phyloP scores from a whole-genome alignment of 1,140 invertebrate genomes.

The Rhyacophila brunnea region DNA sequence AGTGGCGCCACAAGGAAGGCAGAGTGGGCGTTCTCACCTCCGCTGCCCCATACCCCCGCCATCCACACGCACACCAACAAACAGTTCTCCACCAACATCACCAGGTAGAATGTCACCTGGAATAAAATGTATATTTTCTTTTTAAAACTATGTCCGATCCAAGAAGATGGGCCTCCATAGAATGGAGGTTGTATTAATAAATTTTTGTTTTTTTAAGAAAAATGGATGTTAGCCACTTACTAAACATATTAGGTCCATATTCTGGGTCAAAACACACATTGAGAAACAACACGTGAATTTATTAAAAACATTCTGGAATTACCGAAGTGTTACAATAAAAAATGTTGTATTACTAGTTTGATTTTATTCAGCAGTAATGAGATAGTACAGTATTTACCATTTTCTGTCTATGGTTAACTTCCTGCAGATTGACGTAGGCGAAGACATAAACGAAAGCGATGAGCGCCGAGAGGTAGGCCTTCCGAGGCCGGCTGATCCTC shows the following conservation, averaged over 20 bases:
- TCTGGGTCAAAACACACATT: no score
- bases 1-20: constrained; percentile 41
- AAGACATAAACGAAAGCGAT: constrained; percentile 87
- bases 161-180: no score
- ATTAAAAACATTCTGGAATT: not conserved
- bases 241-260: no score
- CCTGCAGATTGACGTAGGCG: constrained; percentile 86
- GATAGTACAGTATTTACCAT: constrained; percentile 59
- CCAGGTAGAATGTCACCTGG: constrained; percentile 81
- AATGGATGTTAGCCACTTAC: no score
- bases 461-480: constrained; percentile 67
- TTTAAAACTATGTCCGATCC: no score
- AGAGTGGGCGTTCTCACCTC: constrained; percentile 38
- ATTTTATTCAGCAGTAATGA: no score
- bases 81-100: constrained; percentile 87
- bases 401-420: constrained; percentile 75
- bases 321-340: no score
- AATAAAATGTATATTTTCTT: no score
- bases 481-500: constrained; percentile 64
- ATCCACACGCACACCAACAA: constrained; percentile 71
- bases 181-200: no score
- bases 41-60: constrained; percentile 55
- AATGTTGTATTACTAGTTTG: no score
- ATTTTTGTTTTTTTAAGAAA: no score
- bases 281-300: constrained; percentile 2